Evolutionary conservation across 2,113 vertebrate species (phyloP).

Genomic region (Girardinichthys multiradiatus): DNA sequence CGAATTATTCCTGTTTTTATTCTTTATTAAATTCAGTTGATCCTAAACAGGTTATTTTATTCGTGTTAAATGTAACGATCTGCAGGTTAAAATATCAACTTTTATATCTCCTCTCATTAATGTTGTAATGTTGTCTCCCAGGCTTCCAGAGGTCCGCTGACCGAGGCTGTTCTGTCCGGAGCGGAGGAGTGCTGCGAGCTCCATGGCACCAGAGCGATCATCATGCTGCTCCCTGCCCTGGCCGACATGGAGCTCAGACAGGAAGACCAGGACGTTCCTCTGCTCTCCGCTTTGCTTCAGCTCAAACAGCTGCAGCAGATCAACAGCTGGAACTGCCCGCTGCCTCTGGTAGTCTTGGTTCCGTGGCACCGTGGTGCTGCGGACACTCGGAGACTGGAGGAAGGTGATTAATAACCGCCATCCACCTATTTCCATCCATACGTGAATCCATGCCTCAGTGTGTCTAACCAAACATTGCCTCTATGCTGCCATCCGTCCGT

Average conservation of each 20-base stretch:
- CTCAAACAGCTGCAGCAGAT: slow-evolving; percentile 91
- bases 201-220: slow-evolving; percentile 85
- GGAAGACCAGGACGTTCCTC: slow-evolving; percentile 82
- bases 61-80: too few species aligned
- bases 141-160: slow-evolving; percentile 83
- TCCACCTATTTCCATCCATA: too few species aligned
- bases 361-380: slow-evolving; percentile 51
- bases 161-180: slow-evolving; percentile 73
- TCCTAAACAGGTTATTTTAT: neutral
- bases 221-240: slow-evolving; percentile 86
- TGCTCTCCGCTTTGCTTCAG: slow-evolving; percentile 90
- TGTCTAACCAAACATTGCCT: too few species aligned
- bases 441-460: neutral
- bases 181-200: slow-evolving; percentile 84
- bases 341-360: slow-evolving; percentile 87
- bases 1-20: neutral
- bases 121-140: too few species aligned
- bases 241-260: slow-evolving; percentile 23
- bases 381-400: slow-evolving; percentile 56
- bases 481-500: too few species aligned
- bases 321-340: slow-evolving; percentile 84
- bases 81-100: too few species aligned
- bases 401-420: slow-evolving; percentile 57
- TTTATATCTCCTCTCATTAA: too few species aligned
- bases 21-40: too few species aligned